Conservation (phyloP, 1,140 invertebrate genomes). For the Aphaenogaster rudis region DNA sequence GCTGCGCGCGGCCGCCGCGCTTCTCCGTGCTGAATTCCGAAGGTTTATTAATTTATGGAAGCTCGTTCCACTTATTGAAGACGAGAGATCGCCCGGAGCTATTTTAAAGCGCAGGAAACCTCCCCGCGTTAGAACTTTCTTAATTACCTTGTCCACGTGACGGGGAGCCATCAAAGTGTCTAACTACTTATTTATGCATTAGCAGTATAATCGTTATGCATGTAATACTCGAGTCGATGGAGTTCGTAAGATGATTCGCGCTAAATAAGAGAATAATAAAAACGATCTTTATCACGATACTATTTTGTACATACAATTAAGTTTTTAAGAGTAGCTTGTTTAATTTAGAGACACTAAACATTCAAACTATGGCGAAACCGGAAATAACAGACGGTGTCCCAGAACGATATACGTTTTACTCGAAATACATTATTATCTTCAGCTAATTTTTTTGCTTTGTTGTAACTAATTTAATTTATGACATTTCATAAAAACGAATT, state of each 20-base stretch:
- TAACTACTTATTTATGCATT: slow-evolving; percentile 43
- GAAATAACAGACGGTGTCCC: not conserved
- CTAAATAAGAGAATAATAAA: slow-evolving; percentile 16
- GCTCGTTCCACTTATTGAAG: slow-evolving; percentile 44
- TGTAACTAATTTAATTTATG: not conserved
- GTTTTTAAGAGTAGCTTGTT: not conserved
- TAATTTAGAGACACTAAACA: not conserved
- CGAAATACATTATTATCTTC: not conserved
- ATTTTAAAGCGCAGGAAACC: slow-evolving; percentile 28
- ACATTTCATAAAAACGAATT: not conserved
- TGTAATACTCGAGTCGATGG: slow-evolving; percentile 10
- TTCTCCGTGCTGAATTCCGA: slow-evolving; percentile 7
- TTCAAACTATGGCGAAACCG: not conserved
- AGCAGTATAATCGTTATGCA: slow-evolving; percentile 19
- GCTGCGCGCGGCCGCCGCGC: slow-evolving; percentile 10
- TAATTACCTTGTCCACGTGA: slow-evolving; percentile 44
- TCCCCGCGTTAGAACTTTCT: slow-evolving; percentile 36
- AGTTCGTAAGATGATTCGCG: not conserved
- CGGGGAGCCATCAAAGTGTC: not conserved
- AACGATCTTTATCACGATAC: not conserved
- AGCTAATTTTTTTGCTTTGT: slow-evolving; percentile 1
- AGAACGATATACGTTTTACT: not conserved
- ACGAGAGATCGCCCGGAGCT: slow-evolving; percentile 15
- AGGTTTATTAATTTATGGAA: slow-evolving; percentile 60
- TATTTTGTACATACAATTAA: not conserved